Evolutionary conservation across 2,797 vertebrate genomes (phyloP).

Genomic region (Merluccius polli): DNA sequence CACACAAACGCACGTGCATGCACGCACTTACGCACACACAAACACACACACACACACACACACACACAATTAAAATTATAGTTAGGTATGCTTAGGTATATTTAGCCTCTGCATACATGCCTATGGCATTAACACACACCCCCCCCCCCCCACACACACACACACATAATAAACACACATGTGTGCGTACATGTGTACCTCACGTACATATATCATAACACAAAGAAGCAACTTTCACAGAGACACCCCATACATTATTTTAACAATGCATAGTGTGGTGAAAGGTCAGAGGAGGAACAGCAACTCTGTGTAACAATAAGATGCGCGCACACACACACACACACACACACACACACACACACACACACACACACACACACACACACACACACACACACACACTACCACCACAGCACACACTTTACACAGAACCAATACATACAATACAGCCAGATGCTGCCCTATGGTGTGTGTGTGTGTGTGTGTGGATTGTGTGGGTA

Average conservation of each 20-base stretch:
- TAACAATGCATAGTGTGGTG: slow-evolving; percentile 62
- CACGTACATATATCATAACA: slow-evolving; percentile 32
- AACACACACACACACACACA: slow-evolving; percentile 60
- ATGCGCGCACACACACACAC: slow-evolving; percentile 50
- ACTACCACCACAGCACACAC: too few species aligned
- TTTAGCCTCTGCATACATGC: neutral
- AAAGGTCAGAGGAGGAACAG: slow-evolving; percentile 67
- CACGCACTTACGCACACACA: slow-evolving; percentile 43
- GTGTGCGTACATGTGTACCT: neutral
- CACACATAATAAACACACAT: slow-evolving; percentile 1
- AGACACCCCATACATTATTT: slow-evolving; percentile 67
- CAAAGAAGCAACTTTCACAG: slow-evolving; percentile 43
- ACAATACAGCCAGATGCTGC: too few species aligned
- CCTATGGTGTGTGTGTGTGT: slow-evolving; percentile 6
- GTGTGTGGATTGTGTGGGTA: slow-evolving; percentile 2
- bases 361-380: too few species aligned
- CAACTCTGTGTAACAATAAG: slow-evolving; percentile 63
- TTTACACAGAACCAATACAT: too few species aligned
- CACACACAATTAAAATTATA: neutral
- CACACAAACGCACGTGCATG: neutral
- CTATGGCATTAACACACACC: slow-evolving; percentile 13
- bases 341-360: too few species aligned
- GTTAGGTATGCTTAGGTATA: slow-evolving; percentile 44
- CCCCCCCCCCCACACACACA: slow-evolving; percentile 3
- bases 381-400: too few species aligned